A percentile compares a stretch with the other conserved stretches of the same genome.
Conservation (phyloP, 1,140 invertebrate genomes). For the Charaxes varanes region DNA sequence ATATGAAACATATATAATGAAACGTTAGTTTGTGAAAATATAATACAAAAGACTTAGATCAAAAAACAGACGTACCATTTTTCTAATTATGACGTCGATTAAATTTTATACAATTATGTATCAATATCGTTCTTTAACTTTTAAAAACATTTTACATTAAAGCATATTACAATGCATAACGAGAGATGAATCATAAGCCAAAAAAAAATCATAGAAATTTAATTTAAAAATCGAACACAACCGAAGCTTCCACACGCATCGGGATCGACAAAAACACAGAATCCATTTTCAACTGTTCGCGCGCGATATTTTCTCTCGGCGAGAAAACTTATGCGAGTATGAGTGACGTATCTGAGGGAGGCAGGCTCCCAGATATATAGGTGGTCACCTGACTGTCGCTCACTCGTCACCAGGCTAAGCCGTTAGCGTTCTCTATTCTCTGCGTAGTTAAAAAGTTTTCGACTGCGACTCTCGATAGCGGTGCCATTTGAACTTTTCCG, state of each 20-base stretch:
- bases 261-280: conserved; percentile 19
- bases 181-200: too few relatives aligned
- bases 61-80: too few relatives aligned
- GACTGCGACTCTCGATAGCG: conserved; percentile 30
- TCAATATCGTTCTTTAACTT: too few relatives aligned
- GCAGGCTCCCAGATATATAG: conserved; percentile 33
- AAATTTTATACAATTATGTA: too few relatives aligned
- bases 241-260: background rate
- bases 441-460: conserved; percentile 41
- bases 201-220: too few relatives aligned
- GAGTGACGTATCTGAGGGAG: conserved; percentile 44
- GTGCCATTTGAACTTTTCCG: conserved; percentile 22
- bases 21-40: too few relatives aligned
- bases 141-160: too few relatives aligned
- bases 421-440: conserved; percentile 21
- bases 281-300: conserved; percentile 30
- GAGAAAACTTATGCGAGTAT: conserved; percentile 32
- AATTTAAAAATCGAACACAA: conserved; percentile 2
- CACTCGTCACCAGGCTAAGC: conserved; percentile 37
- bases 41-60: too few relatives aligned
- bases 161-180: too few relatives aligned
- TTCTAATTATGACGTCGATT: too few relatives aligned
- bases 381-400: conserved; percentile 28
- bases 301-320: conserved; percentile 21
- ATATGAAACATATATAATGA: too few relatives aligned